Conservation (phyloP, 1,140 invertebrate species). For the Globodera ellingtonae region DNA sequence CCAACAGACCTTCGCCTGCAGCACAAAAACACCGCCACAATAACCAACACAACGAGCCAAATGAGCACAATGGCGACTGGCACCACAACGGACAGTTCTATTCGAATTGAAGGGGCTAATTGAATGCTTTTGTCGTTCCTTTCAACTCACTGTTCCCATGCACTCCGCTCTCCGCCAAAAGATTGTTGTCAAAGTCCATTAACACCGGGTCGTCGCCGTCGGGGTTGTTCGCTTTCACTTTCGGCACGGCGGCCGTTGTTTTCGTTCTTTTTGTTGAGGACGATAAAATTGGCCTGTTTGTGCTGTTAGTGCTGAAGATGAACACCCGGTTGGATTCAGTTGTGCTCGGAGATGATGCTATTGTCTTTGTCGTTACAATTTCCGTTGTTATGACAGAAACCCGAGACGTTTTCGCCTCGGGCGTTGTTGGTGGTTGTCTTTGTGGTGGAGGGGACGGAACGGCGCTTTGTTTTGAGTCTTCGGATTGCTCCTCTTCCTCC, state of each 20-base stretch:
- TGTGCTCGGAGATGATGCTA: conserved; percentile 1
- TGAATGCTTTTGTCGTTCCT: not conserved
- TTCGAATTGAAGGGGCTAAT: not conserved
- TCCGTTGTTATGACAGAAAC: not conserved
- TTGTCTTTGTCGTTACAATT: conserved; percentile 1
- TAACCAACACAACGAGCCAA: conserved; percentile 57
- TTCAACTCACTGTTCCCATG: conserved; percentile 1
- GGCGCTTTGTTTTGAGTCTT: conserved; percentile 1
- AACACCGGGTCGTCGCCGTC: conserved; percentile 40
- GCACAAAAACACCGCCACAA: conserved; percentile 59
- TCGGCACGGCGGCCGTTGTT: conserved; percentile 7
- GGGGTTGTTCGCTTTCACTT: conserved; percentile 35
- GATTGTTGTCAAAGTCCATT: conserved; percentile 36
- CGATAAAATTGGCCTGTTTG: not conserved
- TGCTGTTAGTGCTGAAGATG: conserved; percentile 5
- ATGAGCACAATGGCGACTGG: conserved; percentile 57
- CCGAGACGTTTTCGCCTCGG: conserved; percentile 5
- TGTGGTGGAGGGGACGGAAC: conserved; percentile 18
- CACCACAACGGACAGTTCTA: conserved; percentile 58
- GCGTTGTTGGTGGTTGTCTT: conserved; percentile 8
- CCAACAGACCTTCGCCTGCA: conserved; percentile 51
- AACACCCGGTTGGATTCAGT: not conserved
- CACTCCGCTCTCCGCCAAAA: conserved; percentile 37
- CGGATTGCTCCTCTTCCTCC: not conserved
- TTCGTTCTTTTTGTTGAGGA: conserved; percentile 21